These are phyloP conservation scores for Haliaeetus leucogaster DNA, from an alignment of 2,113 vertebrate genomes.

Conservation along the genomic window DNA sequence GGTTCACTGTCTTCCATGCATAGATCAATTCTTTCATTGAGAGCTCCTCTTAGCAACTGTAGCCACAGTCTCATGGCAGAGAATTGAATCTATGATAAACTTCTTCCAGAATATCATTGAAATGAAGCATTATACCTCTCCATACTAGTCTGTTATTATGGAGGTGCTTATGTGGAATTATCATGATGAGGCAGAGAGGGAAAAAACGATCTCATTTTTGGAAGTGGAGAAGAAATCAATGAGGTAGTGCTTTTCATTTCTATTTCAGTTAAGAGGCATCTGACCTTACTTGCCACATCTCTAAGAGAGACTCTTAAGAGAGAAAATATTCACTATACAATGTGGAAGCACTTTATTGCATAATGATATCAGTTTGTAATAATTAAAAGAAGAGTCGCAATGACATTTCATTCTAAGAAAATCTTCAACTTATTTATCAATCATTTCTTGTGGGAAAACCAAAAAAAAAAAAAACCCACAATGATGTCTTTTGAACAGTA, in stretches of 20 bases:
- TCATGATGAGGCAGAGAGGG: background rate
- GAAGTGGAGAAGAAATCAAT: conserved; percentile 37
- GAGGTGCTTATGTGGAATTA: conserved; percentile 47
- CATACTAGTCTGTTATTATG: conserved; percentile 21
- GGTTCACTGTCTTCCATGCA: conserved; percentile 22
- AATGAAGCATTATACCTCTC: conserved; percentile 51
- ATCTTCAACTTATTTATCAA: background rate
- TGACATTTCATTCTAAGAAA: background rate
- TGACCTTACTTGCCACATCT: conserved; percentile 15
- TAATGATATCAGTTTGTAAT: background rate
- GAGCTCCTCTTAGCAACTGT: background rate
- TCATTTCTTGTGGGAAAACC: background rate
- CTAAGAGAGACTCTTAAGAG: background rate
- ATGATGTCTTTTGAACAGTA: background rate
- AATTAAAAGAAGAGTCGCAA: background rate
- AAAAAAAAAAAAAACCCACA: background rate
- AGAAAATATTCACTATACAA: background rate
- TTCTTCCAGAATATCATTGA: conserved; percentile 21
- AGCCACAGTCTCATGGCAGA: background rate
- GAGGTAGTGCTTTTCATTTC: conserved; percentile 32
- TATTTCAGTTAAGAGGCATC: background rate
- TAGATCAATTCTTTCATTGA: conserved; percentile 32
- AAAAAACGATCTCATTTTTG: conserved; percentile 29
- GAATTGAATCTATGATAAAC: background rate
- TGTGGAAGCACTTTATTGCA: background rate